A percentile compares a stretch with the other conserved stretches of the same genome.
Evolutionary conservation across 2,888 invertebrate species (phyloP).

Genomic region (Tetrapedia diversipes): DNA sequence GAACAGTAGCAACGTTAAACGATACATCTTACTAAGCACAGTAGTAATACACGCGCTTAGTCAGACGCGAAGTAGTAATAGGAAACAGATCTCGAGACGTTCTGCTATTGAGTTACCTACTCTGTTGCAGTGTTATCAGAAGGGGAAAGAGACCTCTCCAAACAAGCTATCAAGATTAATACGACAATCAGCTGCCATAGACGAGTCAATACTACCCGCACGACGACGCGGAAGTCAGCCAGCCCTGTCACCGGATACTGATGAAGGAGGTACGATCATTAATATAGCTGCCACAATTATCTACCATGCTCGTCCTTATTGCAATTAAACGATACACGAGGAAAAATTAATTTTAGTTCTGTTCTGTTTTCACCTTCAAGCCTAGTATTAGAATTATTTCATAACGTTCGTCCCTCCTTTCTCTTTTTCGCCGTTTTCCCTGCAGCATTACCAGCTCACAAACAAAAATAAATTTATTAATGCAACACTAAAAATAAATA

Average conservation of each 20-base stretch:
- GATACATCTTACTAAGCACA: background rate
- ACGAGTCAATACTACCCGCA: slow-evolving; percentile 91
- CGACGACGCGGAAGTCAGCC: slow-evolving; percentile 92
- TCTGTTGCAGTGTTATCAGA: slow-evolving; percentile 79
- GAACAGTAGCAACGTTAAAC: too few relatives aligned
- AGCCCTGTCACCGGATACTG: slow-evolving; percentile 91
- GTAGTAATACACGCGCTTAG: background rate
- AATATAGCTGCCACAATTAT: slow-evolving; percentile 7
- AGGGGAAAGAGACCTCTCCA: slow-evolving; percentile 79
- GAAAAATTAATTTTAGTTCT: too few relatives aligned
- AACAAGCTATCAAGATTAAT: slow-evolving; percentile 88
- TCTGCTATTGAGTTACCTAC: slow-evolving; percentile 3
- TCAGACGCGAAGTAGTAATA: background rate
- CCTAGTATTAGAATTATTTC: too few relatives aligned
- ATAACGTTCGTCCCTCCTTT: too few relatives aligned
- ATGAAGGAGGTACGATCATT: slow-evolving; percentile 82
- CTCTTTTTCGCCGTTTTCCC: too few relatives aligned
- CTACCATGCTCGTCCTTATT: slow-evolving; percentile 8
- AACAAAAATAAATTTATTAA: background rate
- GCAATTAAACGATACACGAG: too few relatives aligned
- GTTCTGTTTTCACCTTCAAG: too few relatives aligned
- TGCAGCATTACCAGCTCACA: too few relatives aligned
- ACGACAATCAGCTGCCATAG: slow-evolving; percentile 94
- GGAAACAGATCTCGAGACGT: background rate
- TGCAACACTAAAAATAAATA: slow-evolving; percentile 20